phyloP scores from a whole-genome alignment of 2,797 vertebrate species.

The Acrossocheilus fasciatus region DNA sequence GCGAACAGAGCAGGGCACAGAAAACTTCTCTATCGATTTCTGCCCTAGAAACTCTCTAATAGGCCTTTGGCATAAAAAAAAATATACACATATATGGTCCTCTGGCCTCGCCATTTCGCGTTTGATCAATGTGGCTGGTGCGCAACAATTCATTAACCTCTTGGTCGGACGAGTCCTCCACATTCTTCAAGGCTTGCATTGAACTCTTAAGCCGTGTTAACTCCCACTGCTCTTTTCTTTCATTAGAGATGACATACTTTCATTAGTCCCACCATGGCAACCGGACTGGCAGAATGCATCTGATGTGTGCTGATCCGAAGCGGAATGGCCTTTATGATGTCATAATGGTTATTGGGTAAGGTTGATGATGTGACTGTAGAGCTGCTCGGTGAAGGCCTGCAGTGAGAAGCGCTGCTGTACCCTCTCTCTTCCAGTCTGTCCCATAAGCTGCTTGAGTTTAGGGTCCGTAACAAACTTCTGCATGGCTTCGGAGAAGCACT shows the following conservation, averaged over 20 bases:
- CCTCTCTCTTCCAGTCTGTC: constrained; percentile 87
- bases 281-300: constrained; percentile 75
- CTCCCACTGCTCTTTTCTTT: constrained; percentile 70
- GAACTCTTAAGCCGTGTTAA: constrained; percentile 71
- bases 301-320: constrained; percentile 66
- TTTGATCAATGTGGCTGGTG: constrained; percentile 45
- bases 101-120: constrained; percentile 23
- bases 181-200: constrained; percentile 63
- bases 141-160: constrained; percentile 57
- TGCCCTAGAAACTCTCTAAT: constrained; percentile 53
- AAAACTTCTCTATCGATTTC: constrained; percentile 55
- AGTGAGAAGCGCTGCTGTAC: constrained; percentile 90
- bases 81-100: constrained; percentile 25
- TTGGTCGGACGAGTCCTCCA: constrained; percentile 39
- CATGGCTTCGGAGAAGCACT: constrained; percentile 89
- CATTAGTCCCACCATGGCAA: constrained; percentile 71
- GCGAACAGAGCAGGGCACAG: constrained; percentile 35
- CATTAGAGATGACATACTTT: constrained; percentile 77
- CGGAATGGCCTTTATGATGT: constrained; percentile 41
- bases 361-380: constrained; percentile 84
- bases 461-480: constrained; percentile 85
- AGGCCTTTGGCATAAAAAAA: constrained; percentile 39
- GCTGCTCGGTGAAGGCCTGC: constrained; percentile 89
- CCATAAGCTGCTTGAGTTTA: constrained; percentile 86
- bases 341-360: constrained; percentile 78